These are phyloP conservation scores for Norana najaformis DNA, from an alignment of 2,888 invertebrate species.

Conservation along the genomic window DNA sequence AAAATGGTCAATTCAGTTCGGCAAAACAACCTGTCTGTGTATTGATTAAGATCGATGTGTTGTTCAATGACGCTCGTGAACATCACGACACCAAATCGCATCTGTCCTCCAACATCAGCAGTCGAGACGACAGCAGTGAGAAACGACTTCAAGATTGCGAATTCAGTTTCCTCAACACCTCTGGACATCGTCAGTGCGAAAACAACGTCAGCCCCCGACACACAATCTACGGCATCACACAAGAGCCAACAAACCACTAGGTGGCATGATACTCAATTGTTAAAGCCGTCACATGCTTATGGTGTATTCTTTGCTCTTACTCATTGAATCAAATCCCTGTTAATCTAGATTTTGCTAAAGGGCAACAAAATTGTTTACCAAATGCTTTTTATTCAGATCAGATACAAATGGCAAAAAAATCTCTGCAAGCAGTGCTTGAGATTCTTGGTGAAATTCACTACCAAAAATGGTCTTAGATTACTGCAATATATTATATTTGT, in stretches of 20 bases:
- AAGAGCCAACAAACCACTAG: not conserved
- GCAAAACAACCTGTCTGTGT: not conserved
- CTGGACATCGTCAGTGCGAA: not conserved
- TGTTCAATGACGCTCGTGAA: not conserved
- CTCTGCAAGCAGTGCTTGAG: no score
- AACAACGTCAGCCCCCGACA: constrained; percentile 2
- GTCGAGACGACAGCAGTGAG: not conserved
- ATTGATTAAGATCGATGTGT: not conserved
- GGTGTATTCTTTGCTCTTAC: no score
- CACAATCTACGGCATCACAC: not conserved
- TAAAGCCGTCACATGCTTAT: no score
- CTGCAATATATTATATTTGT: not conserved
- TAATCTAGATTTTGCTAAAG: no score
- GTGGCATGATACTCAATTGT: no score
- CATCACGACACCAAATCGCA: not conserved
- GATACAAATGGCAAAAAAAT: no score
- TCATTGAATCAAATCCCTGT: no score
- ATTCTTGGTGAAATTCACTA: not conserved
- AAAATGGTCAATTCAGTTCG: not conserved
- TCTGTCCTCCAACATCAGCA: constrained; percentile 14
- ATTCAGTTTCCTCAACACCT: not conserved
- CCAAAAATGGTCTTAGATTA: not conserved
- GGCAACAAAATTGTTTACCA: no score
- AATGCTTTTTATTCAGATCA: no score
- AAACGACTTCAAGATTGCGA: not conserved